phyloP scores from a whole-genome alignment of 2,797 vertebrate species.

The Mus minutoides region DNA sequence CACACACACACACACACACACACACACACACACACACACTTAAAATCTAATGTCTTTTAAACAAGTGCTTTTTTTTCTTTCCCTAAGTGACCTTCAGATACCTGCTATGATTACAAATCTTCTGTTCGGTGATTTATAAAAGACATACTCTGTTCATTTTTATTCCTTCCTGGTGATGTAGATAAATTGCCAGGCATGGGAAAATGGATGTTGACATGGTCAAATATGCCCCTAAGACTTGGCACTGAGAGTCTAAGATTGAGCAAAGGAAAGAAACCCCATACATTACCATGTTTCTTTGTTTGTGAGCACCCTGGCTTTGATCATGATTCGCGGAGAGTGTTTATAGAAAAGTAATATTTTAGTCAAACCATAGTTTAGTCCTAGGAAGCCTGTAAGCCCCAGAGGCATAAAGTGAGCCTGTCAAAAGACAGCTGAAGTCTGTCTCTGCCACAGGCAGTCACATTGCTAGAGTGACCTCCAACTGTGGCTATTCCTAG shows the following conservation, averaged over 20 bases:
- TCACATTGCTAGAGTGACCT: background rate
- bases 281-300: background rate
- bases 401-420: background rate
- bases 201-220: conserved; percentile 33
- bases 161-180: background rate
- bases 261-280: background rate
- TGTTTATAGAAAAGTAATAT: conserved; percentile 49
- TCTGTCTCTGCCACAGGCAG: background rate
- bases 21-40: background rate
- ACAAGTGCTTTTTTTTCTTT: background rate
- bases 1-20: fast-evolving
- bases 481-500: background rate
- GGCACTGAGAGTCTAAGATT: background rate
- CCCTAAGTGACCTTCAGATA: conserved; percentile 43
- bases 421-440: background rate
- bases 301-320: background rate
- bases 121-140: conserved; percentile 55
- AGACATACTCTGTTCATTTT: conserved; percentile 57
- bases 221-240: conserved; percentile 14
- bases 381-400: conserved; percentile 3
- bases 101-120: conserved; percentile 53
- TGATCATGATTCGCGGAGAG: background rate
- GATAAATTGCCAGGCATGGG: conserved; percentile 44
- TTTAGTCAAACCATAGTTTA: background rate
- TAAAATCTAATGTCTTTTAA: conserved; percentile 19